Conservation (phyloP, 1,140 invertebrate genomes). For the Euura lappo region DNA sequence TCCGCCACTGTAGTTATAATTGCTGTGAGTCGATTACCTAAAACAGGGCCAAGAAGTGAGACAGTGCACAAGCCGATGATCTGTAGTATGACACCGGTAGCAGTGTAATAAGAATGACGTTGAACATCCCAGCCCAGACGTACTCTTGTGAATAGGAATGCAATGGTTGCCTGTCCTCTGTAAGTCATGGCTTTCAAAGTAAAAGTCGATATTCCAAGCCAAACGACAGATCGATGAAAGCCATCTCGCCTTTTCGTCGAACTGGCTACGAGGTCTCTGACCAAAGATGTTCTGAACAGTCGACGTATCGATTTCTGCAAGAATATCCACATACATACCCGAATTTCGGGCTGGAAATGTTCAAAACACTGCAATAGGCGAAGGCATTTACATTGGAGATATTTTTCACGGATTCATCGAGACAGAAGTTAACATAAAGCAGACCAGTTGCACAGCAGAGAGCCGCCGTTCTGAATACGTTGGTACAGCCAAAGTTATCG, state of each 20-base stretch:
- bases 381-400: not conserved
- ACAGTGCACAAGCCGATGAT: slow-evolving; percentile 34
- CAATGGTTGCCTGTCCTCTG: slow-evolving; percentile 62
- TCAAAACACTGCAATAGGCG: not conserved
- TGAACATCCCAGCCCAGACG: slow-evolving; percentile 71
- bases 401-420: slow-evolving; percentile 38
- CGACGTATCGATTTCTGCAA: slow-evolving; percentile 52
- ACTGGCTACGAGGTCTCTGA: slow-evolving; percentile 66
- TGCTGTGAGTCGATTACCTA: slow-evolving; percentile 24
- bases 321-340: not conserved
- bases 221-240: slow-evolving; percentile 65
- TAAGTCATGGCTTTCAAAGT: slow-evolving; percentile 63
- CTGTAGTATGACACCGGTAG: slow-evolving; percentile 20
- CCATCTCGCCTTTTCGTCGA: slow-evolving; percentile 67
- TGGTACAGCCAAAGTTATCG: slow-evolving; percentile 55
- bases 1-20: not conserved
- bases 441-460: slow-evolving; percentile 41
- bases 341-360: not conserved
- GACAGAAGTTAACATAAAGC: slow-evolving; percentile 46
- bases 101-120: slow-evolving; percentile 56
- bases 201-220: slow-evolving; percentile 65
- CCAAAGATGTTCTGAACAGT: slow-evolving; percentile 63
- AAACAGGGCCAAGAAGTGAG: slow-evolving; percentile 27
- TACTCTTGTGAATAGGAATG: slow-evolving; percentile 69
- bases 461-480: slow-evolving; percentile 50